Conservation (phyloP, 2,888 invertebrate species). For the Lasiommata megera region DNA sequence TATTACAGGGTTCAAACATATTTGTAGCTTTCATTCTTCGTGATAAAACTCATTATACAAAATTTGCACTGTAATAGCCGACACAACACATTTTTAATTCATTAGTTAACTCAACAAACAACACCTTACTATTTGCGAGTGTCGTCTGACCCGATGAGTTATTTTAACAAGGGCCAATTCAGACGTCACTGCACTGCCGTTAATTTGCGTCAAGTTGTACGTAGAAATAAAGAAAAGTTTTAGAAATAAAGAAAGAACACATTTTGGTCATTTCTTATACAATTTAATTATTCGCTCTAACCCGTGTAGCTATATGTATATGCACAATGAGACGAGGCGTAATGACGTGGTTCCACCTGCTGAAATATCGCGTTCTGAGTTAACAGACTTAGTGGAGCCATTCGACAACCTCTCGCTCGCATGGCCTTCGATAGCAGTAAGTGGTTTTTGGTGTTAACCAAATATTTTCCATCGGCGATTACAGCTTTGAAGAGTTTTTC, state of each 20-base stretch:
- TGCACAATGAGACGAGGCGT: constrained; percentile 2
- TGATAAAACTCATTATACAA: no score
- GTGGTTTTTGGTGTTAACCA: no score
- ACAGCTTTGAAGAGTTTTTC: no score
- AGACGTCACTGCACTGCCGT: not conserved
- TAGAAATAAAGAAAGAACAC: constrained; percentile 4
- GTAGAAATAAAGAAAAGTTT: not conserved
- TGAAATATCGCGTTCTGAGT: not conserved
- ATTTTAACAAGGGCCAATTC: constrained; percentile 8
- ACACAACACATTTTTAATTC: no score
- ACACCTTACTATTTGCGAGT: constrained; percentile 5
- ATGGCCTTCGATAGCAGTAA: no score
- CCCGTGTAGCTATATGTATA: constrained; percentile 9
- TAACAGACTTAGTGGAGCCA: not conserved
- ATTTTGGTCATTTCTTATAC: constrained; percentile 19
- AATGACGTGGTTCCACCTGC: not conserved
- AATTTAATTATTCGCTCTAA: constrained; percentile 12
- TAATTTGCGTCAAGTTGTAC: not conserved
- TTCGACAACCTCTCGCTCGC: no score
- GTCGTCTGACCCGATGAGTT: no score
- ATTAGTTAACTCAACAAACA: not conserved
- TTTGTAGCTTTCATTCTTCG: no score
- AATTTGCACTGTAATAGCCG: no score
- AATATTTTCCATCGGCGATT: no score
- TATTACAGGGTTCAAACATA: no score